These are phyloP conservation scores for Oceanites oceanicus DNA, from an alignment of 2,113 vertebrate genomes.

Conservation along the genomic window DNA sequence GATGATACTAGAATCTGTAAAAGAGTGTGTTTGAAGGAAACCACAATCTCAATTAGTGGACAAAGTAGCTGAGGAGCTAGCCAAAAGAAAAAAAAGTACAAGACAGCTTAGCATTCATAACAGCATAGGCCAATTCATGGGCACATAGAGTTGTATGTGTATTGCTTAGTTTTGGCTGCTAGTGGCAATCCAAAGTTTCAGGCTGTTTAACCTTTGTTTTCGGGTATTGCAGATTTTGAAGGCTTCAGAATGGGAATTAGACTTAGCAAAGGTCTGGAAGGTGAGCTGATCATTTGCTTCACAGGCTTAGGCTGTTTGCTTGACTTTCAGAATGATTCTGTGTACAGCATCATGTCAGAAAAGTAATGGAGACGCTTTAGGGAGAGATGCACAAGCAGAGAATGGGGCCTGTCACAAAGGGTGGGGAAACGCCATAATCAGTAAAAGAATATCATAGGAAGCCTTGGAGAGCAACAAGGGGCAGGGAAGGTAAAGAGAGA, in stretches of 20 bases:
- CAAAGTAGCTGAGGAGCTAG: neutral
- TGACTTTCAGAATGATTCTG: neutral
- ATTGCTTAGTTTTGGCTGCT: neutral
- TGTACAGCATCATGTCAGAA: neutral
- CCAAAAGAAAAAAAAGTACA: neutral
- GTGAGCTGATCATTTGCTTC: neutral
- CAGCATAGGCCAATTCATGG: neutral
- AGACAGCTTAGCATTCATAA: neutral
- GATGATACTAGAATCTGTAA: neutral
- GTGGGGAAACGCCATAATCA: neutral
- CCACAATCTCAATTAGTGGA: neutral
- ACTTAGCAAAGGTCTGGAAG: neutral
- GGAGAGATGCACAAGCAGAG: neutral
- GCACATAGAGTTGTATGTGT: neutral
- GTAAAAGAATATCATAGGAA: neutral
- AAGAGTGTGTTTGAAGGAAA: neutral
- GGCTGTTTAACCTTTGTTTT: neutral
- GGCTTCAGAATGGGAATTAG: neutral
- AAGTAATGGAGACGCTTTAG: neutral
- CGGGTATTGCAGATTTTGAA: neutral
- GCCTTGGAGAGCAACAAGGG: neutral
- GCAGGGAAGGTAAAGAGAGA: neutral
- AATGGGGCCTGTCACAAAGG: neutral
- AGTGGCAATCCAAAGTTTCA: neutral
- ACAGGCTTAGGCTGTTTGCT: neutral